Conservation (phyloP, 2,888 invertebrate species). For the Torymus tubicola region DNA sequence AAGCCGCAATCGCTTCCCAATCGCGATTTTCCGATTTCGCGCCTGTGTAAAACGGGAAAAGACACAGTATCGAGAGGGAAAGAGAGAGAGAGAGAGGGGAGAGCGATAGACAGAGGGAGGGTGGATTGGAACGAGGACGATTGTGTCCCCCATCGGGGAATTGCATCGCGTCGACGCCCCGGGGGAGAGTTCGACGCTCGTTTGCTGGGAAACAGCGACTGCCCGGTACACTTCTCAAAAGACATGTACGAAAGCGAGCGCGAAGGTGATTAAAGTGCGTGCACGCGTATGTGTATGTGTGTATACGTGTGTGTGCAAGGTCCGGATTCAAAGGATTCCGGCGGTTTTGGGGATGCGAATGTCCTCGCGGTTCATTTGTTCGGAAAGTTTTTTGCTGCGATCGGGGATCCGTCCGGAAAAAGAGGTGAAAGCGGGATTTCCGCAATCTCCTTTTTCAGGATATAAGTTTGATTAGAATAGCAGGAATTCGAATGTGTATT, state of each 20-base stretch:
- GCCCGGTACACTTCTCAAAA: constrained; percentile 45
- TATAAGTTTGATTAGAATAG: too few species aligned
- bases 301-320: too few species aligned
- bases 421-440: background rate
- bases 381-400: background rate
- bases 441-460: too few species aligned
- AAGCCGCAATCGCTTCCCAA: constrained; percentile 44
- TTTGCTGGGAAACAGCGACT: constrained; percentile 63
- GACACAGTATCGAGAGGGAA: background rate
- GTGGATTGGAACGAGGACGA: constrained; percentile 50
- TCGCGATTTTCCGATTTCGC: constrained; percentile 60
- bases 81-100: constrained; percentile 51
- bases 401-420: background rate
- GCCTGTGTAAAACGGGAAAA: constrained; percentile 10
- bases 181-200: constrained; percentile 61
- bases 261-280: constrained; percentile 39
- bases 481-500: too few species aligned
- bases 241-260: background rate
- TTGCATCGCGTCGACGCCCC: constrained; percentile 61
- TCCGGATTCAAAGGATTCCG: constrained; percentile 8
- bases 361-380: constrained; percentile 21
- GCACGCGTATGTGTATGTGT: too few species aligned
- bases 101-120: constrained; percentile 50
- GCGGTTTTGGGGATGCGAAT: background rate
- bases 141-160: constrained; percentile 57